Evolutionary conservation across 2,888 invertebrate species (phyloP).

Genomic region (Neoascia interrupta): DNA sequence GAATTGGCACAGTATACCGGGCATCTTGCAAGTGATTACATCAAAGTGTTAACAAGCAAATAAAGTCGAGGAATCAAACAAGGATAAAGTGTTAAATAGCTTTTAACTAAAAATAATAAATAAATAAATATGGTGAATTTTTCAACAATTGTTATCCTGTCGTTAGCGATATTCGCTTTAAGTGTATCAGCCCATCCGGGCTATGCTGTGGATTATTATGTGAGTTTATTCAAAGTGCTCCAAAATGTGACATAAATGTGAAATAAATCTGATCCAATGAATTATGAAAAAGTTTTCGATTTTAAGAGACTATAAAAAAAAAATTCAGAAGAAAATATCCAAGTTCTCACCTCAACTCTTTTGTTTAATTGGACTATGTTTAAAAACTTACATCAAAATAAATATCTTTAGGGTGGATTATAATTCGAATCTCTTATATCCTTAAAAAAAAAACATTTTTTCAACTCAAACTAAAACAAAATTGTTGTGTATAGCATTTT

Average conservation of each 20-base stretch:
- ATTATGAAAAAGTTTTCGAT: neutral
- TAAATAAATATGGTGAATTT: conserved; percentile 75
- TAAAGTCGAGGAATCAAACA: conserved; percentile 63
- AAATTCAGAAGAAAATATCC: neutral
- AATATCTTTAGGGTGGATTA: no score
- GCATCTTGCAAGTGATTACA: conserved; percentile 77
- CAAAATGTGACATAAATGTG: no score
- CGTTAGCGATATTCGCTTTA: conserved; percentile 75
- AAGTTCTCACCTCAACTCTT: conserved; percentile 39
- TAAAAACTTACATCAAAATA: no score
- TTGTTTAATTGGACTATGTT: no score
- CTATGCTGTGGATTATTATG: conserved; percentile 83
- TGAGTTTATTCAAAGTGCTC: conserved; percentile 79
- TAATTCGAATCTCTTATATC: no score
- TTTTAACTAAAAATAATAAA: conserved; percentile 9
- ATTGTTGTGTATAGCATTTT: no score
- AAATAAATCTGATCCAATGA: neutral
- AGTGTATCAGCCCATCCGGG: conserved; percentile 77
- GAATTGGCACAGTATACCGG: conserved; percentile 80
- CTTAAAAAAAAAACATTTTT: no score
- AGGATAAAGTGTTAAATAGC: conserved; percentile 23
- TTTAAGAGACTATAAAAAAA: no score
- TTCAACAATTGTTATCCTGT: conserved; percentile 74
- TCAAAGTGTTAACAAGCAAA: conserved; percentile 75
- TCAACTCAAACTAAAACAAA: no score